Conservation (phyloP, 1,140 invertebrate species). For the Yoshiicerus persimilis region DNA sequence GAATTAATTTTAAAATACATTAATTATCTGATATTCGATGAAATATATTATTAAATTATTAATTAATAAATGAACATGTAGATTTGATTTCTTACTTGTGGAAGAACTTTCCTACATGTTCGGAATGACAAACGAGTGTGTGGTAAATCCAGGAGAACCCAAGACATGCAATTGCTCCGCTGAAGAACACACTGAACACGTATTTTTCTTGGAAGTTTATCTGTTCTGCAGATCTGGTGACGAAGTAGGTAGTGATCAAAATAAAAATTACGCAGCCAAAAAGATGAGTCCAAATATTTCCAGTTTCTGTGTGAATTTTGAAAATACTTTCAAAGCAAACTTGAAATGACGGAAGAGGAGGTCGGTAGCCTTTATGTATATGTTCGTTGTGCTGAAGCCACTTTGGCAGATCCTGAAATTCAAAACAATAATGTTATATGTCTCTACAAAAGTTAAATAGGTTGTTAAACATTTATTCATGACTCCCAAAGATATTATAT, state of each 20-base stretch:
- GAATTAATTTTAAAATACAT: not conserved
- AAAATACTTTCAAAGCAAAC: conserved; percentile 67
- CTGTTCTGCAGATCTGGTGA: not conserved
- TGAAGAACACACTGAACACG: conserved; percentile 27
- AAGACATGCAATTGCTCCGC: conserved; percentile 38
- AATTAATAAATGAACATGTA: no score
- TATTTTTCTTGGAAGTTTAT: not conserved
- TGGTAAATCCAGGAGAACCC: conserved; percentile 28
- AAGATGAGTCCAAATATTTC: conserved; percentile 70
- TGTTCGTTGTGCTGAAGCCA: conserved; percentile 70
- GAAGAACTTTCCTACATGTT: conserved; percentile 92
- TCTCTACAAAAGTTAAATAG: no score
- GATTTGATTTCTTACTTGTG: conserved; percentile 89
- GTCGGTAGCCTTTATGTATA: conserved; percentile 62
- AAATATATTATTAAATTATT: no score
- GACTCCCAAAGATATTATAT: no score
- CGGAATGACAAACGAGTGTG: conserved; percentile 89
- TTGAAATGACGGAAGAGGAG: conserved; percentile 62
- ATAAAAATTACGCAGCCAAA: conserved; percentile 55
- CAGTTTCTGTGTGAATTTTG: conserved; percentile 63
- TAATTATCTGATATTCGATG: not conserved
- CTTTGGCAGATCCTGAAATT: conserved; percentile 58
- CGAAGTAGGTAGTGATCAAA: not conserved
- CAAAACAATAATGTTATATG: no score
- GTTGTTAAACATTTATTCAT: no score